Evolutionary conservation across 2,888 invertebrate species (phyloP).

Genomic region (Dugesia japonica): DNA sequence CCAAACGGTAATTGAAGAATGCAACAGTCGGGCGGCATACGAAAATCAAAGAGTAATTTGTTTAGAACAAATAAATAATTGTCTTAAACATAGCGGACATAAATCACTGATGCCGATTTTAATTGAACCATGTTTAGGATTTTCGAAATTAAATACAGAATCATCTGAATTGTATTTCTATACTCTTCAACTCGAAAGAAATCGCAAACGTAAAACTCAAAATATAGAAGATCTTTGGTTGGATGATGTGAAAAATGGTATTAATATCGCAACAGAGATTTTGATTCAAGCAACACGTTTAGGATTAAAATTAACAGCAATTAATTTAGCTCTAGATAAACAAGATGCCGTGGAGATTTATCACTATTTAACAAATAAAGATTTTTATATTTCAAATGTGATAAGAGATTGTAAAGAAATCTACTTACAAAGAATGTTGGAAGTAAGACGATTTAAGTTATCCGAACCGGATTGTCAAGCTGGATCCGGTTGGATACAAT

Average conservation of each 20-base stretch:
- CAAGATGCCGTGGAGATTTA: constrained; percentile 17
- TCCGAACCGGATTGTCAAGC: constrained; percentile 37
- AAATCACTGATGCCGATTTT: neutral
- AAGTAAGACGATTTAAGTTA: neutral
- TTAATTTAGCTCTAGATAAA: constrained; percentile 22
- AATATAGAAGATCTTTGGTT: constrained; percentile 13
- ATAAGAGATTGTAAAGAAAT: constrained; percentile 22
- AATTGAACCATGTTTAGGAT: neutral
- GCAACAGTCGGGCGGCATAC: neutral
- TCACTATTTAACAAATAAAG: constrained; percentile 21
- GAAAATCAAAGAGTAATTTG: neutral
- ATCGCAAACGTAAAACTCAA: constrained; percentile 40
- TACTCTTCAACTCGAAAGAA: constrained; percentile 38
- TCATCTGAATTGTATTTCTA: neutral
- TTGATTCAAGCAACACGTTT: neutral
- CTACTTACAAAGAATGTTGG: neutral
- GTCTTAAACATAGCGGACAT: neutral
- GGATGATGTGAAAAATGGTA: constrained; percentile 9
- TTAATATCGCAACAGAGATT: neutral
- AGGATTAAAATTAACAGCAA: constrained; percentile 1
- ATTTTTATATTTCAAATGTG: neutral
- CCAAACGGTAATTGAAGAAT: constrained; percentile 6
- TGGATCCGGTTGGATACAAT: constrained; percentile 48
- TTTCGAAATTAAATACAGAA: neutral
- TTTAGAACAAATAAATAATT: constrained; percentile 2